phyloP scores from a whole-genome alignment of 2,888 invertebrate species.

The Volucella bombylans region DNA sequence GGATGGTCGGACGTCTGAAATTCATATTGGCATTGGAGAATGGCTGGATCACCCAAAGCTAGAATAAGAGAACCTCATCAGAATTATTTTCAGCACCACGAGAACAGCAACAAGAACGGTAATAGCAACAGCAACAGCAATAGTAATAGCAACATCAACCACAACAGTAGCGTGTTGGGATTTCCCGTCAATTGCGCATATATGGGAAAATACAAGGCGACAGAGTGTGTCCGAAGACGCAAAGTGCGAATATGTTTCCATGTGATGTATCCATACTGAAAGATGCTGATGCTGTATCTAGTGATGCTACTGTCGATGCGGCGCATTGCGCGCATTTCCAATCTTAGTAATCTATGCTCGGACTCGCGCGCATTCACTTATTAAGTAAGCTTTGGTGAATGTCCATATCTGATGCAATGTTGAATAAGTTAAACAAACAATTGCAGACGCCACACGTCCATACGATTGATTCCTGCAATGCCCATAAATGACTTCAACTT shows the following conservation, averaged over 20 bases:
- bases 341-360: conserved; percentile 68
- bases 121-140: conserved; percentile 7
- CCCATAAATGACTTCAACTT: conserved; percentile 56
- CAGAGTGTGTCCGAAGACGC: conserved; percentile 68
- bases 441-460: conserved; percentile 75
- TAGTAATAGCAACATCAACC: conserved; percentile 31
- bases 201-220: conserved; percentile 75
- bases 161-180: conserved; percentile 66
- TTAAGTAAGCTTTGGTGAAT: conserved; percentile 68
- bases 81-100: conserved; percentile 59
- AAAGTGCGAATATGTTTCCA: conserved; percentile 63
- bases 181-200: conserved; percentile 74
- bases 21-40: conserved; percentile 63
- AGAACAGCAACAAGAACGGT: conserved; percentile 31
- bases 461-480: conserved; percentile 72
- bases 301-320: background rate
- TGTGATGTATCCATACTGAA: background rate
- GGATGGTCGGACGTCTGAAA: conserved; percentile 56
- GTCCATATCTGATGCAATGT: conserved; percentile 61
- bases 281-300: background rate
- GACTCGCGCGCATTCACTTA: conserved; percentile 64
- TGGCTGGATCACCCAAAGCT: conserved; percentile 72
- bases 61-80: conserved; percentile 49
- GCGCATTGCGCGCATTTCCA: conserved; percentile 68
- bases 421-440: conserved; percentile 71